These are phyloP conservation scores for Acanthacorydalis orientalis DNA, from an alignment of 2,888 invertebrate genomes.

Conservation along the genomic window DNA sequence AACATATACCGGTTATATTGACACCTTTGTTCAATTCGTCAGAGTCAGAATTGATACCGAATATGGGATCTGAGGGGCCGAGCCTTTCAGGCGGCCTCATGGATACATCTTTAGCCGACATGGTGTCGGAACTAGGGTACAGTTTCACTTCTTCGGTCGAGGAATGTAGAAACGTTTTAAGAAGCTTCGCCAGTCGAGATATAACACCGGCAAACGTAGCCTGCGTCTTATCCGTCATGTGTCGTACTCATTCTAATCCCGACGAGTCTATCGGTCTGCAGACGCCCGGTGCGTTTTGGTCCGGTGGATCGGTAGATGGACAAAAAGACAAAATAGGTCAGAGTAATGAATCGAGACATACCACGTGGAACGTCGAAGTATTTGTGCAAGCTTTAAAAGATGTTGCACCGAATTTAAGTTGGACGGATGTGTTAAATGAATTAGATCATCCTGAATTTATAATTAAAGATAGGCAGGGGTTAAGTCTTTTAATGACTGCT, in stretches of 20 bases:
- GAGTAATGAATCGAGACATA: slow-evolving; percentile 26
- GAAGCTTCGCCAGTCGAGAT: slow-evolving; percentile 67
- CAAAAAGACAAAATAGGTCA: slow-evolving; percentile 17
- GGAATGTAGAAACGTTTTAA: slow-evolving; percentile 71
- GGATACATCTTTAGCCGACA: slow-evolving; percentile 67
- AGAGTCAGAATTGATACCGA: slow-evolving; percentile 47
- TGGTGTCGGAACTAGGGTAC: slow-evolving; percentile 85
- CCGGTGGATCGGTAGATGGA: slow-evolving; percentile 20
- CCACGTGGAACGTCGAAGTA: slow-evolving; percentile 83
- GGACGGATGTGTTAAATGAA: slow-evolving; percentile 85
- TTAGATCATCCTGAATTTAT: slow-evolving; percentile 83
- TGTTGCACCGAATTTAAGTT: slow-evolving; percentile 67
- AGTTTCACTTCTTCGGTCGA: slow-evolving; percentile 72
- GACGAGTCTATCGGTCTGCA: slow-evolving; percentile 37
- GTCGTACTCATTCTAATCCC: slow-evolving; percentile 62
- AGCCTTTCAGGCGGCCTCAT: slow-evolving; percentile 39
- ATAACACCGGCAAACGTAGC: slow-evolving; percentile 73
- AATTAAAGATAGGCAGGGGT: slow-evolving; percentile 71
- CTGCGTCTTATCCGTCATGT: slow-evolving; percentile 72
- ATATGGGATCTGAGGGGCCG: slow-evolving; percentile 42
- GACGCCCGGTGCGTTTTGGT: slow-evolving; percentile 49
- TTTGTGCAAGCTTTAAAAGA: slow-evolving; percentile 88
- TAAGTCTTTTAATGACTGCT: slow-evolving; percentile 68
- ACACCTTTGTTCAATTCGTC: slow-evolving; percentile 76
- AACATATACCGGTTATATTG: slow-evolving; percentile 75